Conservation (phyloP, 92 coral and sea anemone genomes). For the Phenganax marumi region DNA sequence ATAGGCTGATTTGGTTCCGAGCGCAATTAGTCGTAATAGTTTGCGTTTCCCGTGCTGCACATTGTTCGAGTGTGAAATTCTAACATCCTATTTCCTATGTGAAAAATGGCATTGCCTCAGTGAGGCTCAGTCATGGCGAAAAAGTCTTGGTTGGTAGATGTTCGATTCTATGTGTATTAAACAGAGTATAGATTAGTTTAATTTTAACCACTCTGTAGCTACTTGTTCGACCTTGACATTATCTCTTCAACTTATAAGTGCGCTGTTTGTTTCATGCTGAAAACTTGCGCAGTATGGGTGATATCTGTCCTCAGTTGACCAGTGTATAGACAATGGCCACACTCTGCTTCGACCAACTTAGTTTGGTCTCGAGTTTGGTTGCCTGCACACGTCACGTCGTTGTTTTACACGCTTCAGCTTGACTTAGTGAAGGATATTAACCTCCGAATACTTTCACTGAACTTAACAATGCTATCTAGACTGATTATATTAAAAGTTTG, state of each 20-base stretch:
- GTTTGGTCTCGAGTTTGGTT: background rate
- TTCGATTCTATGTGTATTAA: background rate
- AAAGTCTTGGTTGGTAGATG: background rate
- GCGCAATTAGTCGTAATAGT: background rate
- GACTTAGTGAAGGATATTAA: slow-evolving; percentile 10
- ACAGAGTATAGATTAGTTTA: background rate
- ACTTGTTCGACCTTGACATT: background rate
- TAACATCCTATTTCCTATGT: background rate
- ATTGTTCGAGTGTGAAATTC: background rate
- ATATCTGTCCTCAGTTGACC: no score
- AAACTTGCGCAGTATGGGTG: background rate
- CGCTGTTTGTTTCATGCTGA: background rate
- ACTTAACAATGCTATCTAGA: background rate
- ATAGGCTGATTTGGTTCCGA: background rate
- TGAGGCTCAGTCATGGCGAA: no score
- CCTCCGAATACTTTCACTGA: slow-evolving; percentile 6
- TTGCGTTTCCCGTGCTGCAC: background rate
- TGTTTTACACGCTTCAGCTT: background rate
- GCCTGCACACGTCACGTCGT: background rate
- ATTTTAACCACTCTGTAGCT: background rate
- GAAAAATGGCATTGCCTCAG: background rate
- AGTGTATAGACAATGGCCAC: no score
- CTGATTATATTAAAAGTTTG: background rate
- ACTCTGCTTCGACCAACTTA: no score
- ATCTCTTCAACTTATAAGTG: background rate